Base-by-base conservation (phyloP, 23 tunicate genomes). In the Aplidium turbinatum region DNA sequence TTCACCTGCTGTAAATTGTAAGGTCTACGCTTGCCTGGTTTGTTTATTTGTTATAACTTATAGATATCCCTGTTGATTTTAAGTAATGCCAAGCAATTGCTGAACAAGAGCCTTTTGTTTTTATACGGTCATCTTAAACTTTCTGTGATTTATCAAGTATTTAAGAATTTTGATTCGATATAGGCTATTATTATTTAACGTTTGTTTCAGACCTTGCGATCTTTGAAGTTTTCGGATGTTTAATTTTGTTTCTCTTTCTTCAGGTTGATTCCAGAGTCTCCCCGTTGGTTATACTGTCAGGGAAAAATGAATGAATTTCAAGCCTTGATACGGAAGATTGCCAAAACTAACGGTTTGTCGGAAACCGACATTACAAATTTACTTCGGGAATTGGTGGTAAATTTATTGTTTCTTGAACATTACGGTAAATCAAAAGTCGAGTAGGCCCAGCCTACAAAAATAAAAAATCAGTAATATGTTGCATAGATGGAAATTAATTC, bases 231-330 rank as follows among this genome's bases (percentile, higher is more conserved):
- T n/a, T n/a, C n/a, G n/a, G n/a, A n/a, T n/a, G n/a, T n/a, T n/a
- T n/a, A n/a, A n/a, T n/a, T n/a, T n/a, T n/a, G n/a, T 16, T 73
- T 73, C 30, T 33, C 1, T 19, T n/a, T 36, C 11, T 31, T n/a
- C 77, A 82, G 87, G 87, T 31, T 82, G 9, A 73, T 73, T 9
- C 42, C 74, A 27, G 87, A 82, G 45, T 82, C 87, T 2, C 87
- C 87, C 31, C 51, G 87, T 3, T 82, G 87, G 87, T 42, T 82
- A 13, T 82, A 28, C 19, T 19, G 65, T 13, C 47, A 63, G 27
- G 78, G 72, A 26, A 60, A 35, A 40, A 21, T 0, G 3, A 58
- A 63, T 16, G 73, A 73, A 51, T 82, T 73, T 39, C 36, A 2
- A 1, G 22, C 47, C n/a, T 56, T 74, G 1, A 35, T 82, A 46